Evolutionary conservation across 2,797 vertebrate genomes (phyloP), one percentile per base, ranked within the genome.

Genomic region (Denticeps clupeoides): DNA sequence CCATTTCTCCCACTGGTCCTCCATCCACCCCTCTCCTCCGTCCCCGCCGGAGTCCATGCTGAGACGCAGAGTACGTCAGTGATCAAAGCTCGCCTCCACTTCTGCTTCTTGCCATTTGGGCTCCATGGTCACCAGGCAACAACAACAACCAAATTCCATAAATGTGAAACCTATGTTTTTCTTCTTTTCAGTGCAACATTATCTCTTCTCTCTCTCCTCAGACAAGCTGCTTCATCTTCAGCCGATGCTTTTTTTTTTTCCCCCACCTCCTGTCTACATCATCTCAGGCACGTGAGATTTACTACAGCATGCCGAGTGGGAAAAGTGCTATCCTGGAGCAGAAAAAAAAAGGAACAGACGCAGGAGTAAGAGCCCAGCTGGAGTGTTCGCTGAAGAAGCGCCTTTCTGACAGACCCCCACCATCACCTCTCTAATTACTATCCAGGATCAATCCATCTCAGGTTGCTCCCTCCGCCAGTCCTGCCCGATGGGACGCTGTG

Each of bases 1-100:
- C 94, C 94, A 98, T 91, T 84, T 91, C 78, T 97, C 93, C 94
- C 94, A 98, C 78, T 90, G 92, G 68, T 98, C 92, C 79, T 97
- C 93, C 85, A 97, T 81, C 92, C 92, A 97, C 71, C 84, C 89
- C 74, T 94, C 89, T 80, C 80, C 87, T 79, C 90, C 75, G 66
- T 84, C 88, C 76, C 89, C 75, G 55, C 79, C 86, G 0, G 92
- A 88, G 61, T 92, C 91, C 93, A 93, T 97, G 73, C 82, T 84
- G 82, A 73, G 73, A 73, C 16, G 38, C 76, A 79, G 75, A 86
- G 80, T 79, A 82, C 82, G 64, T 60, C 72, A 74, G 74, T 31
- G 15, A 35, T 65, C 51, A 59, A 21, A 47, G 31, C 65, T 68
- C 73, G 64, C 64, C 70, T 62, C 72, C 68, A 73, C 77, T 69